A percentile compares a stretch with the other conserved stretches of the same genome.
phyloP scores from a whole-genome alignment of 2,797 vertebrate species.

The Phataginus tetradactyla region DNA sequence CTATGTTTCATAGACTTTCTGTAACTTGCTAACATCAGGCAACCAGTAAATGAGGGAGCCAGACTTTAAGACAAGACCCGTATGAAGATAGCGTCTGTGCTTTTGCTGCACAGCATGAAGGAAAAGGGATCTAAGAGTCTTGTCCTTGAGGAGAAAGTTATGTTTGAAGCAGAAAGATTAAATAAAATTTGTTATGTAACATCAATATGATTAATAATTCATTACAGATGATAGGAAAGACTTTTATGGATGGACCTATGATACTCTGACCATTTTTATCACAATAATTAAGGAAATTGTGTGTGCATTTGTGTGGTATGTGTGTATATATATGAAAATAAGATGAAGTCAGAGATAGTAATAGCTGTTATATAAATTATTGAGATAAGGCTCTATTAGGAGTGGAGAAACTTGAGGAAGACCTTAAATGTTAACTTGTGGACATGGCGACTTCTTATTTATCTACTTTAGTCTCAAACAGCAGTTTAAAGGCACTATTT shows the following conservation, averaged over 20 bases:
- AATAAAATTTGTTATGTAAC: conserved; percentile 68
- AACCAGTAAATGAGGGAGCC: conserved; percentile 40
- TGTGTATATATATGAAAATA: not conserved
- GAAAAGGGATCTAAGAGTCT: conserved; percentile 64
- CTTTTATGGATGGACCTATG: not conserved
- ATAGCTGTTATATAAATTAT: not conserved
- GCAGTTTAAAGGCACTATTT: not conserved
- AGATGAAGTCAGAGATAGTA: not conserved
- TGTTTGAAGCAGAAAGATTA: conserved; percentile 75
- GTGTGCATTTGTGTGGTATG: not conserved
- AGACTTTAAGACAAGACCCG: conserved; percentile 47
- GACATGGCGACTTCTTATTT: not conserved
- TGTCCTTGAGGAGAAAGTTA: conserved; percentile 75
- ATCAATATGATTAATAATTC: conserved; percentile 72
- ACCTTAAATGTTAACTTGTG: not conserved
- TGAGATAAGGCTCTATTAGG: not conserved
- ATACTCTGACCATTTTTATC: not conserved
- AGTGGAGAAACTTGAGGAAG: not conserved
- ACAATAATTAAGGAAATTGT: not conserved
- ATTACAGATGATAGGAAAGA: conserved; percentile 40
- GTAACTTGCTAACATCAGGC: conserved; percentile 68
- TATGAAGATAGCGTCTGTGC: not conserved
- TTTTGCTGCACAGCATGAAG: conserved; percentile 54
- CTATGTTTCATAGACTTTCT: conserved; percentile 59
- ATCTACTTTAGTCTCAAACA: not conserved